phyloP scores from a whole-genome alignment of 1,140 invertebrate genomes.

The Ostrea edulis region DNA sequence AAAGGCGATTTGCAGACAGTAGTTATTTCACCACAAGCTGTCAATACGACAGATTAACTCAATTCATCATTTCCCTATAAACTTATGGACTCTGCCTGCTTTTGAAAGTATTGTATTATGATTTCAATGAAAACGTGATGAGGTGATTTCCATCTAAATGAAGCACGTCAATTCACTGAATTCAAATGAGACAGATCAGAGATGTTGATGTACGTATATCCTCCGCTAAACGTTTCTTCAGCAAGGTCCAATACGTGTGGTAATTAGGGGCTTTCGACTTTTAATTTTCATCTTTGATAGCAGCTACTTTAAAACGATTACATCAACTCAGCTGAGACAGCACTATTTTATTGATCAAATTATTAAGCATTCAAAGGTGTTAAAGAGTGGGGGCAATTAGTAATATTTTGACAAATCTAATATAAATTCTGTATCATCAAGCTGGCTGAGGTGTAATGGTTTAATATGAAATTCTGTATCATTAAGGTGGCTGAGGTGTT shows the following conservation, averaged over 20 bases:
- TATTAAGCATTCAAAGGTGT: not conserved
- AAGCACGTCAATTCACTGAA: not conserved
- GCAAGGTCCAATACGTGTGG: not conserved
- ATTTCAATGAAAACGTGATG: not conserved
- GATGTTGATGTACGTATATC: not conserved
- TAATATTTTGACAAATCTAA: too few species aligned
- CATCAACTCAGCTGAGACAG: not conserved
- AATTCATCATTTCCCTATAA: not conserved
- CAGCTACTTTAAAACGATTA: not conserved
- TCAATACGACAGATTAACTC: not conserved
- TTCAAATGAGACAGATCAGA: not conserved
- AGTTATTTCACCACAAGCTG: not conserved
- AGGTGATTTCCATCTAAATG: not conserved
- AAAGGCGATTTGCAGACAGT: not conserved
- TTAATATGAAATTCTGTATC: too few species aligned
- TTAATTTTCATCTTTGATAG: not conserved
- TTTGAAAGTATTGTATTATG: not conserved
- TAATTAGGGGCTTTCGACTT: not conserved
- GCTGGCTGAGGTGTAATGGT: too few species aligned
- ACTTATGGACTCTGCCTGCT: not conserved
- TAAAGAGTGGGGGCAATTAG: not conserved
- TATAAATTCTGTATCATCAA: too few species aligned
- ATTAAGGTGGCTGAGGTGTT: too few species aligned
- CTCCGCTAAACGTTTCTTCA: not conserved
- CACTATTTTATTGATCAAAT: not conserved